Base-by-base conservation (phyloP, 2,888 invertebrate genomes). In the Drosophila mulleri region DNA sequence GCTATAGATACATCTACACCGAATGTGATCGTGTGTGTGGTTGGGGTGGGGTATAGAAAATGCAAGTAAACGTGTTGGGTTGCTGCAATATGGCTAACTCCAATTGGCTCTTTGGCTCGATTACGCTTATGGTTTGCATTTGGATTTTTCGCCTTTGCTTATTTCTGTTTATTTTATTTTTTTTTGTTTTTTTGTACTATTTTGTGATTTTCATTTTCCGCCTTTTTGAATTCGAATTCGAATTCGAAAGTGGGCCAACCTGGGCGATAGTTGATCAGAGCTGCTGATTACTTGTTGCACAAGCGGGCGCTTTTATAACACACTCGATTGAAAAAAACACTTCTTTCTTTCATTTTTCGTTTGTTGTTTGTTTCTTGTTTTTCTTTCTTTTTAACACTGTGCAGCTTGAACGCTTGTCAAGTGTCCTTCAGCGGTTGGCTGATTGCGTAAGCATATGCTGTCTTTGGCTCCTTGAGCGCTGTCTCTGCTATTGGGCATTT, bases 61-160 rank as follows among this genome's bases (percentile, higher is more conserved):
- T 80, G 85, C 77, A 83, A 85, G 77, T 73, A 68, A 81, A 86
- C 77, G 83, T 79, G 77, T 80, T 78, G 83, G 85, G 75, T 82
- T 80, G 78, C 78, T 67, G 64, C 67, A 78, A 71, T 48, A 52
- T 64, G 59, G 59, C 47, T 41, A 41, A 52, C 56, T 44, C 61
- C 41, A 62, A 12, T 20, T 52, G 42, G 23, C 47, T 56, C 52
- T 64, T 50, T 68, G 68, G 39, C 65, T 78, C 70, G 73, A 79
- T 82, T 79, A 69, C 79, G 82, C 66, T 78, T 76, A 68, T 72
- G 79, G 72, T 64, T 80, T 79, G 80, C 73, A 76, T 82, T 82
- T 79, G 54, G 72, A 61, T 67, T 64, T 77, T 47, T 39, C 64
- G 69, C 66, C 67, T 77, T 58, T 59, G 62, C 48, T 32, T 47